These are phyloP conservation scores for Drosophila nigrodunni DNA, from an alignment of 1,140 invertebrate species.

Conservation along the genomic window DNA sequence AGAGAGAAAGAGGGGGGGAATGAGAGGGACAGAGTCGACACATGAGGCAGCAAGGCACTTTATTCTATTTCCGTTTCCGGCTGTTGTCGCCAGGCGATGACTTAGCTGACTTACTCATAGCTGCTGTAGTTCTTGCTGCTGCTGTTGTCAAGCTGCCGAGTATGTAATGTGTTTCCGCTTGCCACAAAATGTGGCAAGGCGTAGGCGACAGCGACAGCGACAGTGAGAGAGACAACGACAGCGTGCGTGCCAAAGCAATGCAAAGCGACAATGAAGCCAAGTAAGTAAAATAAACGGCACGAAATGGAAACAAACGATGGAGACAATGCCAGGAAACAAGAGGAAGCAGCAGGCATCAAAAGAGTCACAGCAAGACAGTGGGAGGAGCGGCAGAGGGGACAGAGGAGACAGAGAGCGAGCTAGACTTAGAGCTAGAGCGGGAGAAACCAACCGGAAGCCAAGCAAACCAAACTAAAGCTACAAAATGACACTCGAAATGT, in stretches of 20 bases:
- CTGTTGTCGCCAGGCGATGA: constrained; percentile 68
- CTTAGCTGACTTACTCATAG: constrained; percentile 16
- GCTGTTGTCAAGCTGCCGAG: constrained; percentile 71
- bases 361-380: neutral
- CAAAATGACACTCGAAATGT: constrained; percentile 76
- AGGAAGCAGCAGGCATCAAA: neutral
- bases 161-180: constrained; percentile 79
- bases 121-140: constrained; percentile 18
- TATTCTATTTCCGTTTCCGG: constrained; percentile 81
- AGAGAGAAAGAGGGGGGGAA: neutral
- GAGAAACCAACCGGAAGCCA: neutral
- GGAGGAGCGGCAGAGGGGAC: neutral
- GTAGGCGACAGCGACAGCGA: constrained; percentile 47
- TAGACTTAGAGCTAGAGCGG: constrained; percentile 12
- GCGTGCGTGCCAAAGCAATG: constrained; percentile 66
- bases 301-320: constrained; percentile 27
- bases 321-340: constrained; percentile 30
- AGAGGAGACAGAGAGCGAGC: neutral
- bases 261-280: constrained; percentile 45
- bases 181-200: constrained; percentile 69
- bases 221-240: constrained; percentile 23
- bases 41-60: constrained; percentile 77
- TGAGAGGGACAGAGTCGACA: constrained; percentile 30
- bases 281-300: constrained; percentile 39
- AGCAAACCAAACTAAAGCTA: constrained; percentile 21